Base-by-base conservation (phyloP, 2,797 vertebrate species). In the Rhinophrynus dorsalis region DNA sequence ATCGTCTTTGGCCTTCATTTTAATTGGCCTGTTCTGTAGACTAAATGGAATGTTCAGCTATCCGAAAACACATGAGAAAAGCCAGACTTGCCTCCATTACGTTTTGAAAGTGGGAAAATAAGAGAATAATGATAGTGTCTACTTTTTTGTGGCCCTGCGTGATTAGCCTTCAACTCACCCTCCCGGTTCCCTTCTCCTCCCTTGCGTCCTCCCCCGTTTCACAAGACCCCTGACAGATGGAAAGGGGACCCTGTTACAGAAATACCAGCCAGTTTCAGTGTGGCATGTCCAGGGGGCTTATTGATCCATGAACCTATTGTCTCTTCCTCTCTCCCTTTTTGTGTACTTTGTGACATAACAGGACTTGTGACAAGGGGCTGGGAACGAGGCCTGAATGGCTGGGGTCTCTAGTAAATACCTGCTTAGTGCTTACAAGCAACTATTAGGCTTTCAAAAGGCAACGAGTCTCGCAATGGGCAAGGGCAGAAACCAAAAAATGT, bases 191-290 rank as follows among this genome's bases (percentile, higher is more conserved):
- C 80, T 82, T 83, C 80, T 87, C 85, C 86, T 82, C 80, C 85
- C 88, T 86, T 85, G 76, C 83, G 82, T 86, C 84, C 86, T 79
- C 77, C 84, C 87, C 86, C 86, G 52, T 71, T 91, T 89, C 82
- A 78, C 68, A 62, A 88, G 89, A 85, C 89, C 88, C 86, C 90
- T 92, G 92, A 92, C 93, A 93, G 92, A 93, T 93, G 92, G 93
- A 91, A 86, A 86, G 86, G 75, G 75, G 29, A 40, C 33, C n/a
- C 82, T 84, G 81, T 59, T 58, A 51, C 61, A 72, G 30, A 42
- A 65, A 51, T 32, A 50, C 80, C 85, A 78, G 84, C 86, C 85
- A 83, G 85, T 89, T 83, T 92, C 87, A 90, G 85, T 90, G 89
- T 90, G 86, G 83, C 83, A 85, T 88, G 91, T 85, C 87, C 88